These are phyloP conservation scores for Apis laboriosa DNA, from an alignment of 1,140 invertebrate genomes.

Conservation along the genomic window DNA sequence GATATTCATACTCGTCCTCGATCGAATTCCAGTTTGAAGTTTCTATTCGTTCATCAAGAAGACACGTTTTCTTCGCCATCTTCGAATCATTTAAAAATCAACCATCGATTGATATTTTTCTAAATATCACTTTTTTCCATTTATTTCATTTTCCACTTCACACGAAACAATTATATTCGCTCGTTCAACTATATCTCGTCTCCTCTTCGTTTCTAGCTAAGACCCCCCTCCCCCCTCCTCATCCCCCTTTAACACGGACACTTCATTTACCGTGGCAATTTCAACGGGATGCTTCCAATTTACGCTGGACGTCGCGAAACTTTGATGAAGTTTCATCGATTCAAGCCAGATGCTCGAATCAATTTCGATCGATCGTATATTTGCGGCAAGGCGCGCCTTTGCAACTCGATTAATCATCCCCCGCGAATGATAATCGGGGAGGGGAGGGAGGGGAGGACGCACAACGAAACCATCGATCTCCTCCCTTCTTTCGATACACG, in stretches of 20 bases:
- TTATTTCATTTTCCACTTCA: not conserved
- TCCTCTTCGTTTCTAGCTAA: not conserved
- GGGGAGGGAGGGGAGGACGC: too few relatives aligned
- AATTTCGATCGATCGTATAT: slow-evolving; percentile 33
- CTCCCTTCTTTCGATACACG: slow-evolving; percentile 6
- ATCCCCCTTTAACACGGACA: not conserved
- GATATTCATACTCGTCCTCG: too few relatives aligned
- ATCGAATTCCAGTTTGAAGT: too few relatives aligned
- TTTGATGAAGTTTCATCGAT: slow-evolving; percentile 43
- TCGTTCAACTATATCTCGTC: not conserved
- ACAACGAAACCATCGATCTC: not conserved
- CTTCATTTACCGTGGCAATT: not conserved
- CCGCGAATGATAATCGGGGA: slow-evolving; percentile 6
- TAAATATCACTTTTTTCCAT: too few relatives aligned
- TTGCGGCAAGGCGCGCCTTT: slow-evolving; percentile 19
- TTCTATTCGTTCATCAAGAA: too few relatives aligned
- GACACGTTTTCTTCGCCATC: too few relatives aligned
- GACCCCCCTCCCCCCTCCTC: too few relatives aligned
- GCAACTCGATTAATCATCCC: slow-evolving; percentile 18
- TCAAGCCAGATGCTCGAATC: slow-evolving; percentile 28
- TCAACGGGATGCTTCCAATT: slow-evolving; percentile 24
- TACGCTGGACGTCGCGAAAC: slow-evolving; percentile 10
- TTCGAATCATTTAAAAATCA: too few relatives aligned
- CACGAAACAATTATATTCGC: not conserved
- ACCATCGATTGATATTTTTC: too few relatives aligned